phyloP scores from a whole-genome alignment of 2,888 invertebrate genomes.

The Dynastes tityus region DNA sequence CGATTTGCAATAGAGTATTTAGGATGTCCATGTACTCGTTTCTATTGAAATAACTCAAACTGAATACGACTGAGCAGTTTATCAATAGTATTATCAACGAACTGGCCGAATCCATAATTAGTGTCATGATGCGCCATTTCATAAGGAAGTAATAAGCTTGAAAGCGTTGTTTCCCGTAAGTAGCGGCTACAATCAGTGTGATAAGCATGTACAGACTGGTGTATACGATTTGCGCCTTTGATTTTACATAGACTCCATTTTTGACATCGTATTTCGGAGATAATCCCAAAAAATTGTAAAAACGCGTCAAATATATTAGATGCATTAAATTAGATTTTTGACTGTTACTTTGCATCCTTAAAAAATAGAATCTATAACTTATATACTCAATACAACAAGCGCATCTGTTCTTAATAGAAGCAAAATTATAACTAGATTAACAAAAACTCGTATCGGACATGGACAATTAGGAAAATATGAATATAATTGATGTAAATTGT shows the following conservation, averaged over 20 bases:
- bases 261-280: background rate
- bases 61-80: background rate
- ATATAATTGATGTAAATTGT: too few species aligned
- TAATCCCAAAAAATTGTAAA: background rate
- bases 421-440: too few species aligned
- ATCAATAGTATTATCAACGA: background rate
- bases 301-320: background rate
- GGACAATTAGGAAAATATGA: background rate
- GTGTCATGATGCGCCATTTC: background rate
- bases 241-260: background rate
- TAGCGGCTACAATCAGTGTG: background rate
- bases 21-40: background rate
- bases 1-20: background rate
- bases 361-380: background rate
- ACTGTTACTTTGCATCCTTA: background rate
- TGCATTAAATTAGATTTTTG: background rate
- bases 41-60: background rate
- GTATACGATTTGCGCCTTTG: background rate
- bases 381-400: background rate
- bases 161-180: background rate
- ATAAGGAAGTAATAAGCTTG: background rate
- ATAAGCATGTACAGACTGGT: background rate
- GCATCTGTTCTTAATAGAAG: background rate
- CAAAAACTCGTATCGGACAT: too few species aligned
- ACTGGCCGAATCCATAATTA: background rate